Base-by-base conservation (phyloP, 2,888 invertebrate species). In the Stenichneumon culpator region DNA sequence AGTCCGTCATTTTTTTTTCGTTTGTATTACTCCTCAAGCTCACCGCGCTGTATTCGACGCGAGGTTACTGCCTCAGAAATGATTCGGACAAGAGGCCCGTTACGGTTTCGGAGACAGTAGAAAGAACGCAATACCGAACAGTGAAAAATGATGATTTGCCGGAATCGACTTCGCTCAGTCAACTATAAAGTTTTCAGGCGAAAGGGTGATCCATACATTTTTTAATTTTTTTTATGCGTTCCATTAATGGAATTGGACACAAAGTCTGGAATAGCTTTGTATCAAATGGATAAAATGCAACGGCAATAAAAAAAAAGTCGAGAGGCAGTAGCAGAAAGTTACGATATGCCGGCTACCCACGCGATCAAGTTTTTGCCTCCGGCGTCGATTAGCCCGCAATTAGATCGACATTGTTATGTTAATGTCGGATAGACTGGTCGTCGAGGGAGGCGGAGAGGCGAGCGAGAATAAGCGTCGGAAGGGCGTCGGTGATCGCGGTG, bases 371-470 rank as follows among this genome's bases (percentile, higher is more conserved):
- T 79, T 75, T 86, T 86, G 89, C 92, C 88, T 86, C 84, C 86
- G 90, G 90, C 89, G 90, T 87, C 92, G 92, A 93, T 93, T 93
- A 93, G 91, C 83, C 90, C 88, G 89, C 93, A 93, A 93, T 93
- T 93, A 93, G 91, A 87, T 88, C 89, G 90, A 90, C 91, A 93
- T 93, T 93, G 93, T 93, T 91, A 93, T 93, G 93, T 92, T 93
- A 93, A 93, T 93, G 89, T 87, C 87, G 87, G 85, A 87, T 87
- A 88, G 89, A 89, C 32, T 22, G 19, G 47, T n/a, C 50, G 44
- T 50, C 88, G 87, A 77, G 57, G 54, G 83, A 63, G 28, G 22
- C 57, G 39, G 73, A 79, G 44, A 16, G 44, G 63, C 72, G 78
- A 60, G 83, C 44, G 69, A 72, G 70, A 79, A 74, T 80, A 69